These are phyloP conservation scores for Drosophila macrospina DNA, from an alignment of 2,888 invertebrate genomes.

Conservation along the genomic window DNA sequence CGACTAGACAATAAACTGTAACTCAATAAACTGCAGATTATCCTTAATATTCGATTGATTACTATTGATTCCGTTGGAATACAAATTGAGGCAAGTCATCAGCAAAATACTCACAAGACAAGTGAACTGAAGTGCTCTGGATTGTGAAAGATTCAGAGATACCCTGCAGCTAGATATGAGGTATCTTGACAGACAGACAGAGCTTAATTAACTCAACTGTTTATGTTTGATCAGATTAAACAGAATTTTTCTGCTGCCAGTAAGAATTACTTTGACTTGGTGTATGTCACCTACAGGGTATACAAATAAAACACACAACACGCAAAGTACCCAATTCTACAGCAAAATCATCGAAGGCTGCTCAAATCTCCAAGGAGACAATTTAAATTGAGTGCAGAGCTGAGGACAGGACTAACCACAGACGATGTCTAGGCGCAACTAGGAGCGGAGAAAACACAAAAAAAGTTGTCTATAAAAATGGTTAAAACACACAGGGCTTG, in stretches of 20 bases:
- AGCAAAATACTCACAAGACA: conserved; percentile 5
- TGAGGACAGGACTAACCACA: conserved; percentile 43
- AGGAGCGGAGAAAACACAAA: conserved; percentile 19
- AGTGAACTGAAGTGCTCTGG: neutral
- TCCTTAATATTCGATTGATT: conserved; percentile 59
- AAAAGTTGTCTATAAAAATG: conserved; percentile 41
- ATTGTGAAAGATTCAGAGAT: neutral
- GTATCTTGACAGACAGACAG: too few species aligned
- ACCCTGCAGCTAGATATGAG: neutral
- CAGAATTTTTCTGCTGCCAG: fast-evolving
- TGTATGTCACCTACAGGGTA: neutral
- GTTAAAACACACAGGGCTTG: conserved; percentile 64
- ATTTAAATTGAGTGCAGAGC: conserved; percentile 63
- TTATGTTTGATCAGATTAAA: neutral
- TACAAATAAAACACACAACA: conserved; percentile 16
- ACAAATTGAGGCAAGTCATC: conserved; percentile 44
- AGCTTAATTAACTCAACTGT: neutral
- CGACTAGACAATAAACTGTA: conserved; percentile 27
- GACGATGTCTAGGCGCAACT: conserved; percentile 45
- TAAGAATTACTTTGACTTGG: neutral
- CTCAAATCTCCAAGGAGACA: conserved; percentile 80
- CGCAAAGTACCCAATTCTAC: conserved; percentile 32
- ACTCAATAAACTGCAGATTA: conserved; percentile 50
- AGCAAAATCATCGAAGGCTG: conserved; percentile 50
- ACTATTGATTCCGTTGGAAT: conserved; percentile 52